Base-by-base conservation (phyloP, 1,140 invertebrate genomes). In the Pristionchus pacificus region DNA sequence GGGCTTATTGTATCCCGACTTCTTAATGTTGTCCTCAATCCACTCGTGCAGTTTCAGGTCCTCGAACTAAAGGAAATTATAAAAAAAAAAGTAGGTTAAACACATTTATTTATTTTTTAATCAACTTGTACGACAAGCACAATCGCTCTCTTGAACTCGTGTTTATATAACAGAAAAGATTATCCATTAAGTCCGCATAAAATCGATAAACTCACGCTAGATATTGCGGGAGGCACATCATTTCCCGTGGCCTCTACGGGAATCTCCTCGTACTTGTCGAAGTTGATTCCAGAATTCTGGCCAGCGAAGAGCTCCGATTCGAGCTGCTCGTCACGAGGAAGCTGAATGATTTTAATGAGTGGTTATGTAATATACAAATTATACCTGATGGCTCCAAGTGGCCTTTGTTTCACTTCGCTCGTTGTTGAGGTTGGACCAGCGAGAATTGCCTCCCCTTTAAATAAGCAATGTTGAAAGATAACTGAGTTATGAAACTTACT, bases 201-300 rank as follows among this genome's bases (percentile, higher is more conserved):
- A 10, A 14, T 28, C n/a, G 25, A 27, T 64, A 61, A 29, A 14
- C 63, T 30, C 31, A 80, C 79, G 59, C 61, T 76, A 58, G 83
- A 81, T 86, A 97, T 97, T 84, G 92, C 89, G 76, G 88, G 85
- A 70, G 95, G 95, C 81, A 93, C 90, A 84, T 92, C 89, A 32
- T 95, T 90, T 62, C 95, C 95, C 84, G 93, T 97, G 81, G 95
- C 95, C 87, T 98, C 95, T 83, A 98, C 96, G 79, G 96, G 95
- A 85, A 99, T 98, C 88, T 98, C 95, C 88, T 98, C 95, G 87
- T 99, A 99, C 88, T 98, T 97, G 88, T 94, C 95, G 88, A 99
- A 99, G 87, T 98, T 98, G 86, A 98, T 98, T 69, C 96, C 96
- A 73, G 58, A 62, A 33, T 72, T 68, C 2, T 24, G 33, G 32